A percentile compares a stretch with the other conserved stretches of the same genome.
Evolutionary conservation across 1,140 invertebrate genomes (phyloP).

Genomic region (Cherax destructor): DNA sequence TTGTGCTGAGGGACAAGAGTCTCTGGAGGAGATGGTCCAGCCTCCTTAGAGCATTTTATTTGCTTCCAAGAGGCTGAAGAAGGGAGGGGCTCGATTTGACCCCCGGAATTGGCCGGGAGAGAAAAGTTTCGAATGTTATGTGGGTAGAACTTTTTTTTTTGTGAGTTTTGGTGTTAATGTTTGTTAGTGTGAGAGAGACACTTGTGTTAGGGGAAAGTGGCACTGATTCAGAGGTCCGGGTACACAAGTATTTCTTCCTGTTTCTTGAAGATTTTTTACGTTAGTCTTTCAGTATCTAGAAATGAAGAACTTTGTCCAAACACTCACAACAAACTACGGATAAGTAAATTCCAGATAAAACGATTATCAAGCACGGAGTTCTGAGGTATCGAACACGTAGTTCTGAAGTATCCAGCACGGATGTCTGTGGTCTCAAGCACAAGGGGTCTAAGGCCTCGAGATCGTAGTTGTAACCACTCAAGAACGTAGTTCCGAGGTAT

Average conservation of each 20-base stretch:
- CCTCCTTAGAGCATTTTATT: neutral
- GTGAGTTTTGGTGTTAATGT: neutral
- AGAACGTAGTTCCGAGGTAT: neutral
- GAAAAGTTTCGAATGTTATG: neutral
- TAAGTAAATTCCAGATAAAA: neutral
- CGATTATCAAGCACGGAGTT: neutral
- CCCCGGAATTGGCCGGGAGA: neutral
- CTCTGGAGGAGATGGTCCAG: neutral
- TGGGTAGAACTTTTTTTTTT: neutral
- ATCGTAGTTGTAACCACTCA: too few species aligned
- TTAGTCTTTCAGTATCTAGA: neutral
- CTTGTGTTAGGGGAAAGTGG: slow-evolving; percentile 2
- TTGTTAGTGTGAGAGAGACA: neutral
- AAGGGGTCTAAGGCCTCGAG: neutral
- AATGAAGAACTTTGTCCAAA: neutral
- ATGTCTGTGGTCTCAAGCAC: neutral
- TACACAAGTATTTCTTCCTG: neutral
- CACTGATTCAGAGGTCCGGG: neutral
- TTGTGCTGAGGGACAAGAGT: neutral
- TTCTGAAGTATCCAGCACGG: neutral
- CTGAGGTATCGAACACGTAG: neutral
- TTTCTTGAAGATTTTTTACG: neutral
- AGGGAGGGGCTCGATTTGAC: neutral
- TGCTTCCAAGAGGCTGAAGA: neutral
- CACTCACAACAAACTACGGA: neutral